Percentiles rank a stretch among this genome's conserved stretches.
These are phyloP conservation scores for Triops longicaudatus DNA, from an alignment of 1,140 invertebrate genomes.

Conservation along the genomic window DNA sequence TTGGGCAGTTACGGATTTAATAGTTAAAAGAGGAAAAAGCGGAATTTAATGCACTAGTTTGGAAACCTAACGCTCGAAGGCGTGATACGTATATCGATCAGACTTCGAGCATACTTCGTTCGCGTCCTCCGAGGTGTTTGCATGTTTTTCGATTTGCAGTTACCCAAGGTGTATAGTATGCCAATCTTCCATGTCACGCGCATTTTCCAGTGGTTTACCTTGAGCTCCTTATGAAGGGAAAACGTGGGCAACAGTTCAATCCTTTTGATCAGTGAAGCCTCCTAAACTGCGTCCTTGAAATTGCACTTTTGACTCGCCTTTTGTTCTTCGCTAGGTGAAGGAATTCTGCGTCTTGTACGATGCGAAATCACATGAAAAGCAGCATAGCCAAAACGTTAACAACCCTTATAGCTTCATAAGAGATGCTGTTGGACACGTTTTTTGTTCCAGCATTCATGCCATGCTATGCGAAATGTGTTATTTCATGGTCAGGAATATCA, in stretches of 20 bases:
- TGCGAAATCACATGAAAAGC: slow-evolving; percentile 13
- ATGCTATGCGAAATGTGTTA: not conserved
- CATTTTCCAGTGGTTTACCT: not conserved
- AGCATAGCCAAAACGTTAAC: not conserved
- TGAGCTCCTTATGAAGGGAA: slow-evolving; percentile 1
- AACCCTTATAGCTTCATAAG: not conserved
- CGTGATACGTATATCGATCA: not conserved
- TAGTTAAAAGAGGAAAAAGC: not conserved
- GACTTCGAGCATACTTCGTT: not conserved
- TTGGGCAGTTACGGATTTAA: not conserved
- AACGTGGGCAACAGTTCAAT: not conserved
- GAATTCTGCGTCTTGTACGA: too few species aligned
- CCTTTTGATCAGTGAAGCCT: not conserved
- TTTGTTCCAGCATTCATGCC: not conserved
- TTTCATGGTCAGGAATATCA: slow-evolving; percentile 8
- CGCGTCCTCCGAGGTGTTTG: not conserved
- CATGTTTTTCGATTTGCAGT: not conserved
- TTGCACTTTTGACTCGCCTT: not conserved
- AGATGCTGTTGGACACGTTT: too few species aligned
- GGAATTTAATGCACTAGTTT: not conserved
- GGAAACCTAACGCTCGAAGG: not conserved
- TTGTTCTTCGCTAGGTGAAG: too few species aligned
- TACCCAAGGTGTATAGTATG: not conserved
- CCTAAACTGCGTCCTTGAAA: slow-evolving; percentile 1
- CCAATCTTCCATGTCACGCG: not conserved